Evolutionary conservation across 1,140 invertebrate species (phyloP), one percentile per base, ranked within the genome.

Genomic region (Rhyzopertha dominica): DNA sequence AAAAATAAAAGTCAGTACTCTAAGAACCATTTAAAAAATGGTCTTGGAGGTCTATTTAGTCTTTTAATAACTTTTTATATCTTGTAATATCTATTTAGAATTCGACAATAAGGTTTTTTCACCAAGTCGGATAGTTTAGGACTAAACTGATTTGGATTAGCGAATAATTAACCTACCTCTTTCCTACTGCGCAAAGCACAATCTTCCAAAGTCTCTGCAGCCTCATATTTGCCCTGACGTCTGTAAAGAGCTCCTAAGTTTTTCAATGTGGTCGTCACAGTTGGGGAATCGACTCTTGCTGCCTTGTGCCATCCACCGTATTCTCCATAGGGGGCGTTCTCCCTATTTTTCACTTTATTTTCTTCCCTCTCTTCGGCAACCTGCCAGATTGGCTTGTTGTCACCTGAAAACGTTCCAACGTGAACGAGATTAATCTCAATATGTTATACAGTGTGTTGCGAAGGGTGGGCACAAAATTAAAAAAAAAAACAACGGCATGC

Each of bases 361-460:
- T 95, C 90, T 69, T 96, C 95, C 16, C 95, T 76, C 63, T 98
- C 96, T 69, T 99, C 96, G 3, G 96, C 96, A 53, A 98, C 91
- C 79, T 98, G 94, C 96, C 96, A 99, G 64, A 99, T 98, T 4
- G 95, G 93, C 74, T 98, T 98, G 74, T 98, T 99, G 65, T 97
- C 91, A 46, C 84, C 87, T 87, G 70, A 17, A 22, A 12, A 37
- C 28, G 31, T 30, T 30, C 23, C 29, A 34, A 5, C 5, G 8
- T n/a, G n/a, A n/a, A n/a, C n/a, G n/a, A n/a, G n/a, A n/a, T n/a
- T n/a, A n/a, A n/a, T n/a, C n/a, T n/a, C n/a, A n/a, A n/a, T n/a
- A n/a, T n/a, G n/a, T n/a, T n/a, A n/a, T n/a, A n/a, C n/a, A n/a
- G n/a, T n/a, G n/a, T n/a, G n/a, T n/a, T n/a, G n/a, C n/a, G n/a